Evolutionary conservation across 2,113 vertebrate genomes (phyloP).

Genomic region (Ardeotis arabs): DNA sequence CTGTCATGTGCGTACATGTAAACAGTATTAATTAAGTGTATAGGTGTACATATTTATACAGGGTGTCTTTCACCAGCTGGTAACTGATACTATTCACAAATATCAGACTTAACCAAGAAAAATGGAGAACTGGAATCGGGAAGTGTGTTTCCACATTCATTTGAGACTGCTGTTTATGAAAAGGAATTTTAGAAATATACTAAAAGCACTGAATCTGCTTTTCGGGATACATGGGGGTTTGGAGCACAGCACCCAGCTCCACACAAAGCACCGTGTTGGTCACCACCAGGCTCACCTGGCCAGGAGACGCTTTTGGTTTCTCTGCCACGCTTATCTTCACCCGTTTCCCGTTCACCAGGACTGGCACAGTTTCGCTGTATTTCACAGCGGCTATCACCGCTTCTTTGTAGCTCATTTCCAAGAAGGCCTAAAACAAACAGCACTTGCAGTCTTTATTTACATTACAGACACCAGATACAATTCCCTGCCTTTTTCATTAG

Average conservation of each 20-base stretch:
- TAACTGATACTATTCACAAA: background rate
- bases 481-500: background rate
- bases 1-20: too few relatives aligned
- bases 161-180: background rate
- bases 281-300: background rate
- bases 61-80: background rate
- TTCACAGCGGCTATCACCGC: constrained; percentile 72
- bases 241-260: background rate
- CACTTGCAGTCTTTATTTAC: background rate
- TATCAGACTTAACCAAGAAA: background rate
- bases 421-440: constrained; percentile 68
- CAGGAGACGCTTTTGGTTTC: background rate
- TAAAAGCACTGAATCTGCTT: background rate
- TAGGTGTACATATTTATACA: too few relatives aligned
- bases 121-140: background rate
- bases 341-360: constrained; percentile 68
- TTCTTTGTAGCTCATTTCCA: constrained; percentile 80
- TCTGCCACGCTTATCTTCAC: constrained; percentile 72
- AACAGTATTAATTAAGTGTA: background rate
- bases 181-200: background rate
- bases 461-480: background rate
- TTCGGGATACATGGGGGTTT: background rate
- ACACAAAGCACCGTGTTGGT: fast-evolving
- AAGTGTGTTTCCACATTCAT: fast-evolving
- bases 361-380: constrained; percentile 63